Evolutionary conservation across 2,113 vertebrate species (phyloP), one percentile per base, ranked within the genome.

Genomic region (Triplophysa siluroides): DNA sequence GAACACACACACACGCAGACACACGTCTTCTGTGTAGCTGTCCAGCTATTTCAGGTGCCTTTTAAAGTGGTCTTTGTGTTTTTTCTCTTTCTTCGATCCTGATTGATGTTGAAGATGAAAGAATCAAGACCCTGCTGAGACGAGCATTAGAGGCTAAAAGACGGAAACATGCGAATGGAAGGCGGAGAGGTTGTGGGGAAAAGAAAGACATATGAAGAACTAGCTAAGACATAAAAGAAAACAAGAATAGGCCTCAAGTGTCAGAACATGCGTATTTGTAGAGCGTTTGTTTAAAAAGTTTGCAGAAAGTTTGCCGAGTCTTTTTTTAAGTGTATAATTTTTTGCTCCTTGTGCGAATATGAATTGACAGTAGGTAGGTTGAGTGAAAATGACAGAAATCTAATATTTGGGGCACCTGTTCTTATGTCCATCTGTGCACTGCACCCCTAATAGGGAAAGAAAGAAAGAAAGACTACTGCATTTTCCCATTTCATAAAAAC

Each of bases 51-150:
- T 70, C 66, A 72, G 47, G 68, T 82, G 56, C 47, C 21, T 74
- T 78, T 21, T 29, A 69, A 24, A 14, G 14, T 43, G 41, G 60
- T 60, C 60, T 54, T 73, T 41, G 43, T 81, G 65, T 26, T n/a
- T 10, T 61, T 50, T 56, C 19, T 78, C 78, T 41, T 81, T 81
- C 78, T 84, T 50, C 23, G 6, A 73, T 74, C 29, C 21, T 50
- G 45, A 64, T 68, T 78, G 69, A 78, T 74, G 76, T 73, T 78
- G 43, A 79, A 76, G 70, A 84, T 88, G 79, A 87, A 81, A 81
- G 72, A 83, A 69, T n/a, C 73, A 71, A 82, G 67, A 12, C n/a
- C 13, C 54, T 78, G 63, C 77, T 52, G 41, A 78, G 4, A 1
- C 7, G 71, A 77, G 24, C 70, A 58, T 33, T 4, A 65, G 43